These are phyloP conservation scores for Probosciger aterrimus DNA, from an alignment of 2,113 vertebrate species.

Conservation along the genomic window DNA sequence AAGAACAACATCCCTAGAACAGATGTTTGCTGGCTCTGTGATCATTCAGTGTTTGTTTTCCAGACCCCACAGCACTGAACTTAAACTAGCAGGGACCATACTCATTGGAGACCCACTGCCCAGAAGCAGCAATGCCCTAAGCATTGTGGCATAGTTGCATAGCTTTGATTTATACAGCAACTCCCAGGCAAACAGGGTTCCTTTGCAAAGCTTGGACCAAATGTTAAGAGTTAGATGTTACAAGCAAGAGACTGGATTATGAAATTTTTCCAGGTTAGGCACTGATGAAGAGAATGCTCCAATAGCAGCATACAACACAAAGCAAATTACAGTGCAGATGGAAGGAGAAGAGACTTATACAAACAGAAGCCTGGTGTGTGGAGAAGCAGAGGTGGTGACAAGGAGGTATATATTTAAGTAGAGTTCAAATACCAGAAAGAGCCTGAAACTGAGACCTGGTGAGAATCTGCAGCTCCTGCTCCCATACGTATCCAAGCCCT, in stretches of 20 bases:
- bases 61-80: background rate
- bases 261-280: background rate
- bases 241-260: background rate
- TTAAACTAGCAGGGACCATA: background rate
- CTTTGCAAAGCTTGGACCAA: background rate
- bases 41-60: background rate
- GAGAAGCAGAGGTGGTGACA: background rate
- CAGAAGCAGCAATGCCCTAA: background rate
- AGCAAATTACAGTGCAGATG: accelerated
- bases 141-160: accelerated
- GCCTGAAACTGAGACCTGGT: background rate
- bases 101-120: background rate
- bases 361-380: background rate
- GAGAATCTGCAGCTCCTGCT: background rate
- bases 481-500: background rate
- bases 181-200: background rate
- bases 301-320: background rate
- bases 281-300: background rate
- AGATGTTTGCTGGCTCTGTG: background rate
- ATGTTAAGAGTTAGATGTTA: background rate
- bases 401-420: background rate
- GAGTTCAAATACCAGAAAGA: background rate
- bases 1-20: background rate
- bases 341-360: background rate
- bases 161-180: background rate